Base-by-base conservation (phyloP, 64 coral and sea anemone genomes). In the Montipora capricornis region DNA sequence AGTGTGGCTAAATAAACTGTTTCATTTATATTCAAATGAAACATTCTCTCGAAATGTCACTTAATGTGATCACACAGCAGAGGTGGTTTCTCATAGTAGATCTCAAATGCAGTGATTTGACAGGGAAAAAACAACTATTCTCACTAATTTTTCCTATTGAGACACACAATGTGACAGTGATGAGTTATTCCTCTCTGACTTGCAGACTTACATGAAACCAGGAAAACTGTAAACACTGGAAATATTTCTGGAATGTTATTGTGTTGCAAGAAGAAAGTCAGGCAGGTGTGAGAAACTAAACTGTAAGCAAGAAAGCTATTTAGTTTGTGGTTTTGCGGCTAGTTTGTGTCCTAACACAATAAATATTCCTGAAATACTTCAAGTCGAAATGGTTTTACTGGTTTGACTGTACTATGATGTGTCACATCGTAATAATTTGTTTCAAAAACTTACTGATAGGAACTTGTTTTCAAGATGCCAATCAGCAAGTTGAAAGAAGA, bases 381-480 rank as follows among this genome's bases (percentile, higher is more conserved):
- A 55, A 55, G 67, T 17, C 6, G 67, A 22, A 11, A 20, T 70
- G 67, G 9, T 70, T 70, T 70, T 70, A 70, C 67, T 70, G 67
- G 67, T 17, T 70, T 70, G 8, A 70, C 67, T 19, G 67, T 70
- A 70, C n/a, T 22, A 1, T 70, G 67, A 70, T 70, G 67, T 70
- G 67, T 70, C 67, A 70, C 13, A 16, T 70, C 19, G 7, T 17
- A 10, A 55, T 55, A 55, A 70, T 70, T 70, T 70, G 67, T 70
- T 70, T 70, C 67, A 55, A 64, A 68, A 70, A 78, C 52, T 73
- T 80, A 93, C 84, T 10, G 48, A 47, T n/a, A 94, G 49, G 70
- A 94, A 94, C 12, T 94, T 94, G 62, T 94, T 94, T 82, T 94
- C 92, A 59, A 89, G 85, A 19, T 94, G 92, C 92, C 92, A 89